Conservation (phyloP, 2,797 vertebrate genomes). For the Ctenopoma multispine region DNA sequence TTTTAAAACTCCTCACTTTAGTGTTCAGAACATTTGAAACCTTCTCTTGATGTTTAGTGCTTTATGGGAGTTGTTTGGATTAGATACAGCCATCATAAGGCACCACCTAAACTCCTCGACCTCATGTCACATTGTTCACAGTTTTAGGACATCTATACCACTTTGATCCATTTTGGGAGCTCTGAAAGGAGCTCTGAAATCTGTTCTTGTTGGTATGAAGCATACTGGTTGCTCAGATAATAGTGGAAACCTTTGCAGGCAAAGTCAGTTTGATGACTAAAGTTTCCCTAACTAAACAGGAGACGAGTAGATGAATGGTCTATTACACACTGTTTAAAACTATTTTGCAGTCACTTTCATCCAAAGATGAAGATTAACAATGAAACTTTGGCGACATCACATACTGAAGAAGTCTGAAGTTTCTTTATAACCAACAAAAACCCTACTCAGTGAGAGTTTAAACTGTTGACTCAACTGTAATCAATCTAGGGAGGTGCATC, state of each 20-base stretch:
- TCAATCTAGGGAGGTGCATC: slow-evolving; percentile 63
- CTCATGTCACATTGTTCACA: slow-evolving; percentile 39
- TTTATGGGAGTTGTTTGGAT: slow-evolving; percentile 47
- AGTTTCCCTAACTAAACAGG: not conserved
- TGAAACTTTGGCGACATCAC: not conserved
- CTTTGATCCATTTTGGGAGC: slow-evolving; percentile 53
- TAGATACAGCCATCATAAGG: slow-evolving; percentile 42
- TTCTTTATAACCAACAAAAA: slow-evolving; percentile 24
- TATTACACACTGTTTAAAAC: no score
- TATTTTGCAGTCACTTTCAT: no score
- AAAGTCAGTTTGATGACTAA: slow-evolving; percentile 13
- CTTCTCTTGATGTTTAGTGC: slow-evolving; percentile 74
- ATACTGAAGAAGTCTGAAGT: not conserved
- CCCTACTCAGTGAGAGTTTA: slow-evolving; percentile 34
- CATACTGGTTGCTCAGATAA: not conserved
- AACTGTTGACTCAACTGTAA: slow-evolving; percentile 64
- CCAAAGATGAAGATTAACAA: slow-evolving; percentile 3
- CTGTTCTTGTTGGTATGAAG: not conserved
- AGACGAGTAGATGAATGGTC: not conserved
- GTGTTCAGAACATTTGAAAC: slow-evolving; percentile 65
- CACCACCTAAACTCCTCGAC: slow-evolving; percentile 59
- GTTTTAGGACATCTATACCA: slow-evolving; percentile 45
- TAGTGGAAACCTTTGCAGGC: not conserved
- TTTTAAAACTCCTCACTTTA: slow-evolving; percentile 69
- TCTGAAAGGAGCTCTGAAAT: not conserved